Evolutionary conservation across 2,113 vertebrate species (phyloP).

Genomic region (Falco punctatus): DNA sequence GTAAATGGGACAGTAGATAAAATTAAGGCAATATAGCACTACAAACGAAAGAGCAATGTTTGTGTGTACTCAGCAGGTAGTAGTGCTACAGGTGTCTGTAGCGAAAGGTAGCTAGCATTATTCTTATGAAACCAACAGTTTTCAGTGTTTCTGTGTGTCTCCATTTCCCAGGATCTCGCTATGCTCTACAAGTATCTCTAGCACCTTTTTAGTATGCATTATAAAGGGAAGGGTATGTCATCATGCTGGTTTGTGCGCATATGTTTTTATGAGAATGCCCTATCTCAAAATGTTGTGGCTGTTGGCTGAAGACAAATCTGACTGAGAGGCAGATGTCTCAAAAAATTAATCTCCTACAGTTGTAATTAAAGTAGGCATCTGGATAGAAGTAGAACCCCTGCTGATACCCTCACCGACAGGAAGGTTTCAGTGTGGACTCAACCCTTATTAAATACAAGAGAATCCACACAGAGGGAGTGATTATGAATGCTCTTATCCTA

Average conservation of each 20-base stretch:
- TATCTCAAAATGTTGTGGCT: not conserved
- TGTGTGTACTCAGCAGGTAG: not conserved
- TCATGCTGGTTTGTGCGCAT: not conserved
- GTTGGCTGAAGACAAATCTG: not conserved
- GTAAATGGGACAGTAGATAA: not conserved
- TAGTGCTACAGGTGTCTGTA: not conserved
- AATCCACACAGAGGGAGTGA: not conserved
- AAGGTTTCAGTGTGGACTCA: not conserved
- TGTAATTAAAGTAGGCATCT: not conserved
- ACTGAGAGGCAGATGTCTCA: not conserved
- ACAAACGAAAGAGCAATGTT: not conserved
- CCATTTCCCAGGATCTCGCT: not conserved
- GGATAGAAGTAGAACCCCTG: not conserved
- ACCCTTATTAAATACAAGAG: not conserved
- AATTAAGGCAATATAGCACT: not conserved
- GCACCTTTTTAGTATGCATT: not conserved
- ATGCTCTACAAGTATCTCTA: not conserved
- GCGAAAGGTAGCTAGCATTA: not conserved
- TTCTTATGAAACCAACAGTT: not conserved
- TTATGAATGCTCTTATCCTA: not conserved
- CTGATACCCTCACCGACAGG: not conserved
- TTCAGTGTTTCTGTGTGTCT: not conserved
- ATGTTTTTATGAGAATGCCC: not conserved
- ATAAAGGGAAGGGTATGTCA: not conserved
- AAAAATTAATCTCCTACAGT: not conserved